Conservation (phyloP, 2,797 vertebrate species). For the Vipera latastei region DNA sequence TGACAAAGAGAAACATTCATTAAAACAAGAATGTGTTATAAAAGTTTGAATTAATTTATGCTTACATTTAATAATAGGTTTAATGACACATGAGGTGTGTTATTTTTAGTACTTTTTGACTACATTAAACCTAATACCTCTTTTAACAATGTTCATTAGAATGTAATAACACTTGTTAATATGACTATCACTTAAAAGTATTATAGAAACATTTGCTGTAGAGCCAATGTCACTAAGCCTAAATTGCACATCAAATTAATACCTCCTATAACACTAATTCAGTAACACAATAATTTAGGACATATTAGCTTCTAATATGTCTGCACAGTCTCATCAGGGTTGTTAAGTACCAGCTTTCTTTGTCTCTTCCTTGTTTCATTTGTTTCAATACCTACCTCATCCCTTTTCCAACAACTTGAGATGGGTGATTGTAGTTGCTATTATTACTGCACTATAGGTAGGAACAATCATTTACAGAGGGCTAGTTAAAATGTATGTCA, state of each 20-base stretch:
- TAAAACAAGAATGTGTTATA: conserved; percentile 27
- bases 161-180: conserved; percentile 15
- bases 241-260: conserved; percentile 27
- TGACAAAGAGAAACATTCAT: conserved; percentile 24
- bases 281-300: conserved; percentile 18
- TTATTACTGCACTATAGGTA: background rate
- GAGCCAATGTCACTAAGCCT: conserved; percentile 13
- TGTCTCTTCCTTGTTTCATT: background rate
- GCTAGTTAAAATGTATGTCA: background rate
- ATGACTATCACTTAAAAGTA: background rate
- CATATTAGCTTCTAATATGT: conserved; percentile 4
- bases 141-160: conserved; percentile 25
- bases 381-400: background rate
- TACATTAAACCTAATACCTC: conserved; percentile 21
- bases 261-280: conserved; percentile 1
- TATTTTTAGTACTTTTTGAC: conserved; percentile 8
- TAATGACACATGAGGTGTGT: conserved; percentile 15
- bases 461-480: background rate
- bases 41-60: conserved; percentile 34
- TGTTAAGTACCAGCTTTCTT: background rate
- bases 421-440: background rate
- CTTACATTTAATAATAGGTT: conserved; percentile 18
- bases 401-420: background rate
- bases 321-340: background rate
- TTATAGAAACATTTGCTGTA: conserved; percentile 4